Evolutionary conservation across 2,888 invertebrate genomes (phyloP), one percentile per base, ranked within the genome.

Genomic region (Apodemia hepburni): DNA sequence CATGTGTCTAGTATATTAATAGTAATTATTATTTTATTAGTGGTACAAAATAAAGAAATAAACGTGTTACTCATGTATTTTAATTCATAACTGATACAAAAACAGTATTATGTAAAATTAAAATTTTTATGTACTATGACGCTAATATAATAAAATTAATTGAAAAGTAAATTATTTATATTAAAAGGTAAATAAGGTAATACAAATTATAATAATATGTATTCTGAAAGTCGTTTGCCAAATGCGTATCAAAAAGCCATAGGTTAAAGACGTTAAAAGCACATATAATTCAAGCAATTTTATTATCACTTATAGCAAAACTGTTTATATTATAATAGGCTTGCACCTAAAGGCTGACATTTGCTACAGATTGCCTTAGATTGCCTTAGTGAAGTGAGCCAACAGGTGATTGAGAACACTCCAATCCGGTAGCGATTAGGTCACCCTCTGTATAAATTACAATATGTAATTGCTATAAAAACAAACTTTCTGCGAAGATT

Each of bases 291-390:
- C 27, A 27, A 54, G 22, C 22, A 54, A 54, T 54, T 54, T 54
- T 33, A 45, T 58, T 54, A 45, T 33, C 33, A 45, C 15, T 15
- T 58, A 18, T 49, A 29, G 47, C 61, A 33, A 62, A 58, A 51
- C 49, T 22, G 51, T 51, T 61, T 61, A 54, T 35, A 35, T 58
- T 62, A 47, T 47, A 62, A 62, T 58, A 58, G 58, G 18, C 35
- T 35, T 22, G 57, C 47, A 47, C 61, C 58, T 62, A 45, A 58
- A 58, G 61, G 61, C 61, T 62, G 61, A 58, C 61, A 62, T 62
- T 62, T 62, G 61, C 18, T 58, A 58, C 58, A 62, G 61, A 62
- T 62, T 62, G 47, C 47, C 7, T 29, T 47, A 62, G 58, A 62
- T 62, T 62, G 42, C 54, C 15, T 54, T 27, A 51, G 18, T 22